Conservation (phyloP, 2,888 invertebrate species). For the Zygothrica quintamaculata region DNA sequence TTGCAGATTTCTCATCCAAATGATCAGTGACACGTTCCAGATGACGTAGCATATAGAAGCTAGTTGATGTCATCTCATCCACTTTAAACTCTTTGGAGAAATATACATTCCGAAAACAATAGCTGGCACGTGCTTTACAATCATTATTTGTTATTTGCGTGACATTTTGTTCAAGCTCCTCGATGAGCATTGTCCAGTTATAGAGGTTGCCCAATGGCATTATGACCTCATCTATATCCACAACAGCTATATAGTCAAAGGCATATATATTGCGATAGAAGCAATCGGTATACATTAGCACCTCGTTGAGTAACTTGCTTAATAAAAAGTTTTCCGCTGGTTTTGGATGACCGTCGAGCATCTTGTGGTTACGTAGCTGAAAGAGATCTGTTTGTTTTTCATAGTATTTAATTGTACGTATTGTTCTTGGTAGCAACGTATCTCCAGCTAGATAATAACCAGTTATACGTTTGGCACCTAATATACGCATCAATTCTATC, state of each 20-base stretch:
- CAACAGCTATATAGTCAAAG: slow-evolving; percentile 93
- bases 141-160: slow-evolving; percentile 78
- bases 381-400: slow-evolving; percentile 85
- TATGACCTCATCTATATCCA: slow-evolving; percentile 97
- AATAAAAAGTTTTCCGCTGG: slow-evolving; percentile 91
- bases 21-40: slow-evolving; percentile 93
- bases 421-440: slow-evolving; percentile 92
- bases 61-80: slow-evolving; percentile 90
- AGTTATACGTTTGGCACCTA: slow-evolving; percentile 94
- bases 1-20: slow-evolving; percentile 92
- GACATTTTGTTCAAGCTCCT: slow-evolving; percentile 84
- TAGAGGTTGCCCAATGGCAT: slow-evolving; percentile 87
- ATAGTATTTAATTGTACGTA: slow-evolving; percentile 88
- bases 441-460: slow-evolving; percentile 89
- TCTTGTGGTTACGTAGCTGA: slow-evolving; percentile 89
- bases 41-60: slow-evolving; percentile 96
- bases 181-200: slow-evolving; percentile 85
- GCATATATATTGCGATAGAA: slow-evolving; percentile 94
- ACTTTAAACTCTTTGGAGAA: slow-evolving; percentile 91
- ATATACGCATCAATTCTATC: slow-evolving; percentile 92
- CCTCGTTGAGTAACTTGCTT: slow-evolving; percentile 94
- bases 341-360: slow-evolving; percentile 87
- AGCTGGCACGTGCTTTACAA: slow-evolving; percentile 84
- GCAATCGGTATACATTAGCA: slow-evolving; percentile 97
- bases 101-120: slow-evolving; percentile 95